Evolutionary conservation across 2,797 vertebrate genomes (phyloP), one percentile per base, ranked within the genome.

Genomic region (Pitangus sulphuratus): DNA sequence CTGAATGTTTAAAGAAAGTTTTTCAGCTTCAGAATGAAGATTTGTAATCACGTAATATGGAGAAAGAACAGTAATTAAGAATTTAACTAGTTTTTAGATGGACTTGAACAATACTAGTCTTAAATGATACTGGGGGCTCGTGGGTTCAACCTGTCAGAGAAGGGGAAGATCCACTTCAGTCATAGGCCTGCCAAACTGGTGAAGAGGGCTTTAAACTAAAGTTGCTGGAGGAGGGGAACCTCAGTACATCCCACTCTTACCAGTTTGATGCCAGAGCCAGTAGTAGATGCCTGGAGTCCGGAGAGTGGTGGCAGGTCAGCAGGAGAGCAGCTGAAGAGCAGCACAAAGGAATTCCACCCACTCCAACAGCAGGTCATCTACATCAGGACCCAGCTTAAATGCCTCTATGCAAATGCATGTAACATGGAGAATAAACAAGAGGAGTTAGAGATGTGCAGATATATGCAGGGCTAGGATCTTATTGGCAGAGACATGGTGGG

Each of bases 31-130:
- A 44, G 24, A 85, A 50, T 47, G 51, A 92, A 74, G 56, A 44
- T 66, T 51, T 64, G 48, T 74, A 91, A 71, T 53, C 1, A 53
- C 39, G 21, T 35, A 80, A 57, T 25, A 28, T 19, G 13, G 35
- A 57, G 40, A 80, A 83, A 91, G 22, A 78, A 47, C 11, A 81
- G 12, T 18, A 81, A 69, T 68, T 84, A 84, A 93, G 14, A 56
- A 69, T 37, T 71, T 60, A 65, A 47, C 25, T 15, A 13, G 6
- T 51, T 84, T 86, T 84, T 76, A 88, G 44, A 50, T 50, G 31
- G 30, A 37, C 14, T 77, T 77, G 48, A 81, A 45, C 1, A 26
- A 26, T 15, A 75, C 6, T 37, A 39, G 25, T 51, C 5, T 28
- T 64, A 37, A 64, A 69, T 25, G 2, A 42, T 69, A 9, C 5